Base-by-base conservation (phyloP, 2,113 vertebrate species). In the Numenius arquata region DNA sequence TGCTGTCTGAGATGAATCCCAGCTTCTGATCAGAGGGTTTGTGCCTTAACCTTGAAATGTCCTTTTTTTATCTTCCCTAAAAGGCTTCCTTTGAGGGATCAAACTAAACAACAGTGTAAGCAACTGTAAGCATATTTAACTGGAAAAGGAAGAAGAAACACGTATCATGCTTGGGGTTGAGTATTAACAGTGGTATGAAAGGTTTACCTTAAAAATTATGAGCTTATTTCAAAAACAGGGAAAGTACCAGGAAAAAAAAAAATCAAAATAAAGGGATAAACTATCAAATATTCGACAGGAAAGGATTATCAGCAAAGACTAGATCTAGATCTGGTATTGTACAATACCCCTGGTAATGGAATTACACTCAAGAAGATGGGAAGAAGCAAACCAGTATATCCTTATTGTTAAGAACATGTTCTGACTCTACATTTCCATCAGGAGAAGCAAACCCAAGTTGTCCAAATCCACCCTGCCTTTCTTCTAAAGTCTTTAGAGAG, bases 141-240 rank as follows among this genome's bases (percentile, higher is more conserved):
- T 45, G 65, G 45, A 62, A 90, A 78, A 76, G 5, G 7, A 30
- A 71, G 10, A 32, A 68, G 15, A 58, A 70, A 8, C 1, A 32
- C 7, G 5, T 8, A 12, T 17, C 5, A 1, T 66, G 6, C 11
- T 38, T 47, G 27, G 6, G 1, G 16, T 78, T 32, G 18, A 74
- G 21, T 58, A 36, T 18, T 61, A 50, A 61, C 7, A 50, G 10
- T 5, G 4, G 4, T 43, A 12, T 27, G 18, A 65, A 43, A 58
- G 1, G 1, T 48, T 43, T 34, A 13, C n/a, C 40, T 74, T 52
- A 12, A 84, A 61, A 73, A 40, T 5, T 40, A 3, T 2, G 19
- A 25, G 19, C 15, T 56, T 66, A 17, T 78, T 67, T 50, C 56
- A 84, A 83, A 80, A 79, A 29, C 17, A 68, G 62, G 66, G 30